These are phyloP conservation scores for Netelia inedita DNA, from an alignment of 2,888 invertebrate species.

Conservation along the genomic window DNA sequence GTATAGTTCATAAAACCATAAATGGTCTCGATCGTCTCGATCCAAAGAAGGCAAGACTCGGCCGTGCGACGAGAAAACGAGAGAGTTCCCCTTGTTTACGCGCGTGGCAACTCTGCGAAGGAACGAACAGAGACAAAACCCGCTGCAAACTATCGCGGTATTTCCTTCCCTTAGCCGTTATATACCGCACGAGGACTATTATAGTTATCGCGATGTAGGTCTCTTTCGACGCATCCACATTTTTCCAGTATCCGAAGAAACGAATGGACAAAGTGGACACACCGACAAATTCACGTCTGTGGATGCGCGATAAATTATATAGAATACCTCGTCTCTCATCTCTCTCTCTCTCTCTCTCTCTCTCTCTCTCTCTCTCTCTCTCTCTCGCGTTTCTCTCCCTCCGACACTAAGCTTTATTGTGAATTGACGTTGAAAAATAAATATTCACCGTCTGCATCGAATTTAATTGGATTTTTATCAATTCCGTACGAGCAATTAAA, in stretches of 20 bases:
- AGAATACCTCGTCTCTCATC: conserved; percentile 24
- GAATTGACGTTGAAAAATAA: conserved; percentile 22
- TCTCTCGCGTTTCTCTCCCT: neutral
- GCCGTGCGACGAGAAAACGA: conserved; percentile 53
- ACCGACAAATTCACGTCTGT: conserved; percentile 62
- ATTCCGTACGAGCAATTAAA: too few relatives aligned
- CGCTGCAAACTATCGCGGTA: conserved; percentile 29
- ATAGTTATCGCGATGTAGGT: conserved; percentile 66
- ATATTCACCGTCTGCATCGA: conserved; percentile 5
- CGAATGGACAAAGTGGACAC: conserved; percentile 55
- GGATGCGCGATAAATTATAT: conserved; percentile 57
- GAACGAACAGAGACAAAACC: conserved; percentile 17
- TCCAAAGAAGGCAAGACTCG: conserved; percentile 71
- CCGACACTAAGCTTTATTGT: neutral
- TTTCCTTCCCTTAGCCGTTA: conserved; percentile 46
- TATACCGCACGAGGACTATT: conserved; percentile 37
- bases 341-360: conserved; percentile 13
- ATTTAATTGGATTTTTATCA: neutral
- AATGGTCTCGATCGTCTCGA: conserved; percentile 70
- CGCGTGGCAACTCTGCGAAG: conserved; percentile 9
- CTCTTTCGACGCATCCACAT: conserved; percentile 21
- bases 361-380: too few relatives aligned
- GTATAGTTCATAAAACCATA: conserved; percentile 64
- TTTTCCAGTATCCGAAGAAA: conserved; percentile 57
- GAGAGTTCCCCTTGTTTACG: conserved; percentile 38